phyloP scores from a whole-genome alignment of 2,113 vertebrate genomes.

The Neoarius graeffei region DNA sequence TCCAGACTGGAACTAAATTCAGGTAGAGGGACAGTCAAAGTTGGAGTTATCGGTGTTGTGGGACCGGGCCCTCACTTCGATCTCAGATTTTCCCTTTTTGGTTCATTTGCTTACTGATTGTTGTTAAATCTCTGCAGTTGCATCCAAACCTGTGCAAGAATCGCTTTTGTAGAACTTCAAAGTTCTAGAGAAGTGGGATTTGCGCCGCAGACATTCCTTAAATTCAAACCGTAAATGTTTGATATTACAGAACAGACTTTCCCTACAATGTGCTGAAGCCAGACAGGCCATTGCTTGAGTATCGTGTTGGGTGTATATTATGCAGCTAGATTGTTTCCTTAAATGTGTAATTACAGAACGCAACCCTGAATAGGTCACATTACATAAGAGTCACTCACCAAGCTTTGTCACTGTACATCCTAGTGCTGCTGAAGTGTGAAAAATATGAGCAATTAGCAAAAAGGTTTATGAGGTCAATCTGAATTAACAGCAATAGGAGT shows the following conservation, averaged over 20 bases:
- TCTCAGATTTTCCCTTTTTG: not conserved
- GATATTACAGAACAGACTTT: not conserved
- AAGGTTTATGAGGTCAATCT: not conserved
- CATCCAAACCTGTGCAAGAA: not conserved
- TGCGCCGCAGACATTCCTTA: not conserved
- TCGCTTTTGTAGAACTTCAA: not conserved
- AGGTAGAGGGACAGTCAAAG: too few relatives aligned
- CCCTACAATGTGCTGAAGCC: not conserved
- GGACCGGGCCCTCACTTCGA: too few relatives aligned
- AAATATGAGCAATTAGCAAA: conserved; percentile 4
- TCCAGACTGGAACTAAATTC: too few relatives aligned
- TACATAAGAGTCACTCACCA: not conserved
- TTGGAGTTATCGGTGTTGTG: too few relatives aligned
- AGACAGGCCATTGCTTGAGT: not conserved
- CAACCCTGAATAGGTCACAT: not conserved
- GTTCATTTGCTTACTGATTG: not conserved
- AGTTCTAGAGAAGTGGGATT: not conserved
- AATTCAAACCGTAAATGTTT: not conserved
- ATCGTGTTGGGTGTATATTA: not conserved
- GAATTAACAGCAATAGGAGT: not conserved
- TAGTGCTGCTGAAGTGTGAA: not conserved
- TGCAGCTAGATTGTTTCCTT: not conserved
- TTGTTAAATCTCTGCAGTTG: not conserved
- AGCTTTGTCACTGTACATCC: not conserved
- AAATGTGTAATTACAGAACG: not conserved